These are phyloP conservation scores for Ptychochromis oligacanthus DNA, from an alignment of 2,113 vertebrate genomes.

Conservation along the genomic window DNA sequence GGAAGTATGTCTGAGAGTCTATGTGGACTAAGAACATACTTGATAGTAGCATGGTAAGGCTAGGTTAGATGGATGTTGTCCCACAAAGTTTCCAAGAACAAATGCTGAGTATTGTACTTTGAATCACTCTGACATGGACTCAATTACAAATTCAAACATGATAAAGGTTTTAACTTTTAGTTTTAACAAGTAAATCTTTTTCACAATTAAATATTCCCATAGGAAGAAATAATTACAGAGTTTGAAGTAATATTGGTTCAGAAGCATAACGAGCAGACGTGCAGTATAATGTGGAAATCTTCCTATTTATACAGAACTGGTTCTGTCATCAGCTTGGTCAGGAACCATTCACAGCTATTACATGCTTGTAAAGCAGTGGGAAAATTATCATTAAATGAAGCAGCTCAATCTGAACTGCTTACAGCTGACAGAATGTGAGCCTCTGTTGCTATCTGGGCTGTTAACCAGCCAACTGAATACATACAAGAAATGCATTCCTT, in stretches of 20 bases:
- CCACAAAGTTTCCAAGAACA: not conserved
- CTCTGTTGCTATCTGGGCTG: not conserved
- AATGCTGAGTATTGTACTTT: not conserved
- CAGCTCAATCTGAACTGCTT: not conserved
- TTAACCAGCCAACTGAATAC: not conserved
- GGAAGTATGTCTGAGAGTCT: not conserved
- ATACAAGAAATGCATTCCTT: not conserved
- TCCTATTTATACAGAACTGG: not conserved
- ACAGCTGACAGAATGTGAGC: not conserved
- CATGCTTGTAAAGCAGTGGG: not conserved
- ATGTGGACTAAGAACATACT: not conserved
- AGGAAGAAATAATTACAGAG: too few species aligned
- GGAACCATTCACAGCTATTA: not conserved
- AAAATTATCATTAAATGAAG: not conserved
- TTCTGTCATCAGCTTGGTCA: not conserved
- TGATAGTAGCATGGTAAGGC: not conserved
- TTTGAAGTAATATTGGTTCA: not conserved
- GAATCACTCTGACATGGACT: not conserved
- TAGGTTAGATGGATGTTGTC: not conserved
- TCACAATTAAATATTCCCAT: too few species aligned
- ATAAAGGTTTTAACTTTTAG: not conserved
- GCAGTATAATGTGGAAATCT: not conserved
- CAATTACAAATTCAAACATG: not conserved
- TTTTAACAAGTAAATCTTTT: not conserved
- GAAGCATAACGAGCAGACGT: not conserved